These are phyloP conservation scores for Silvanus unidentatus DNA, from an alignment of 2,888 invertebrate genomes.

Conservation along the genomic window DNA sequence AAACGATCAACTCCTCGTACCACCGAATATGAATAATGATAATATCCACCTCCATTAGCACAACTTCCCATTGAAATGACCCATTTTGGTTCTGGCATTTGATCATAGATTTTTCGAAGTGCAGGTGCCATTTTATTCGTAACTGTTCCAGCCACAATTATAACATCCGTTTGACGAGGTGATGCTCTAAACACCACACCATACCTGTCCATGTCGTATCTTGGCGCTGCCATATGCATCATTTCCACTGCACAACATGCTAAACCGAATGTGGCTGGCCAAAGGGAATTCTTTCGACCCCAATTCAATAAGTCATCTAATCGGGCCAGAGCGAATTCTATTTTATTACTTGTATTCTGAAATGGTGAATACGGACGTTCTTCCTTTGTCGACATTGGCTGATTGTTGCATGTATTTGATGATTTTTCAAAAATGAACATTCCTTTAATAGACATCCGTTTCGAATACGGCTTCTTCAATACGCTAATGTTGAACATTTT, in stretches of 20 bases:
- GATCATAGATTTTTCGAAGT: slow-evolving; percentile 56
- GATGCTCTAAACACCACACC: slow-evolving; percentile 61
- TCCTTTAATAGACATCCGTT: too few species aligned
- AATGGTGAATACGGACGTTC: not conserved
- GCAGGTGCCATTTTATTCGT: slow-evolving; percentile 69
- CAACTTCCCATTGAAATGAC: slow-evolving; percentile 75
- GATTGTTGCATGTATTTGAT: too few species aligned
- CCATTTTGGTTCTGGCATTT: slow-evolving; percentile 63
- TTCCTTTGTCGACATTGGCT: too few species aligned
- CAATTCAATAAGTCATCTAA: slow-evolving; percentile 62
- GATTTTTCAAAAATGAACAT: too few species aligned
- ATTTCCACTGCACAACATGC: slow-evolving; percentile 65
- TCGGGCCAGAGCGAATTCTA: slow-evolving; percentile 56
- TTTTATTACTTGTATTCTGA: slow-evolving; percentile 39
- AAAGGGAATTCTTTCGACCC: slow-evolving; percentile 57
- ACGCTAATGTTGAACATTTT: too few species aligned
- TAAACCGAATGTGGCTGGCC: slow-evolving; percentile 66
- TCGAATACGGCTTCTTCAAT: too few species aligned
- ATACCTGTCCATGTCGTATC: slow-evolving; percentile 62
- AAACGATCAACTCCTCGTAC: slow-evolving; percentile 73
- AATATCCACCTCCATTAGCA: slow-evolving; percentile 72
- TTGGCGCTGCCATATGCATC: slow-evolving; percentile 63
- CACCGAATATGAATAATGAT: slow-evolving; percentile 71
- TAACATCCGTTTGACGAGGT: slow-evolving; percentile 58
- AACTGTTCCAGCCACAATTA: slow-evolving; percentile 58